Evolutionary conservation across 1,140 invertebrate genomes (phyloP).

Genomic region (Scaptomyza hsui): DNA sequence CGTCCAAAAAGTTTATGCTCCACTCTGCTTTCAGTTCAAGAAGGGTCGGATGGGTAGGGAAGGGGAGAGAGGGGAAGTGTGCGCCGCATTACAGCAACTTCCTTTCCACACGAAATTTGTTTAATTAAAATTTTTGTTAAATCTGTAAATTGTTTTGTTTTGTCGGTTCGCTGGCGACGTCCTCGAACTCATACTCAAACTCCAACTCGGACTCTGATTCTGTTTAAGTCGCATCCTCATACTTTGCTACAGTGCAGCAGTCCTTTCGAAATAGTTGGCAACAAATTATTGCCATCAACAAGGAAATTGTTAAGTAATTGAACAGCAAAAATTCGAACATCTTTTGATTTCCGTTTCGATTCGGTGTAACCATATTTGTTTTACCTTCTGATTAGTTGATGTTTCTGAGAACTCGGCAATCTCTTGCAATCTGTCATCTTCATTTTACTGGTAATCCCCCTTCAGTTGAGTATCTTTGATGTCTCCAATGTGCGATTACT

Average conservation of each 20-base stretch:
- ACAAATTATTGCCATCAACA: slow-evolving; percentile 42
- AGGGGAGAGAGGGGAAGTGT: not conserved
- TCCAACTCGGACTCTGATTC: slow-evolving; percentile 7
- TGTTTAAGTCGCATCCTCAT: not conserved
- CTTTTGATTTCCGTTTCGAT: not conserved
- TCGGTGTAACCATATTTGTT: no score
- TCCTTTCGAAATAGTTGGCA: slow-evolving; percentile 27
- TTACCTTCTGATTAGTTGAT: no score
- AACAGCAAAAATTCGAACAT: slow-evolving; percentile 26
- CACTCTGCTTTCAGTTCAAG: slow-evolving; percentile 5
- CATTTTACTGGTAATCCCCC: not conserved
- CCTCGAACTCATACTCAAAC: not conserved
- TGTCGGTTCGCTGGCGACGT: slow-evolving; percentile 44
- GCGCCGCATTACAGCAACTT: slow-evolving; percentile 66
- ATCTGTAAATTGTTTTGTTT: slow-evolving; percentile 80
- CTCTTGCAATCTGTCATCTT: slow-evolving; percentile 6
- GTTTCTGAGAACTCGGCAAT: not conserved
- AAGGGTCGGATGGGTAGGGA: not conserved
- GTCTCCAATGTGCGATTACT: slow-evolving; percentile 9
- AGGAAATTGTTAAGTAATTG: slow-evolving; percentile 42
- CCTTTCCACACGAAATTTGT: slow-evolving; percentile 78
- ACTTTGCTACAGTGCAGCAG: not conserved
- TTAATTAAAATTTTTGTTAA: slow-evolving; percentile 82
- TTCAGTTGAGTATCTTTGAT: slow-evolving; percentile 24
- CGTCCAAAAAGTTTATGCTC: slow-evolving; percentile 60